Evolutionary conservation across 2,113 vertebrate genomes (phyloP), one percentile per base, ranked within the genome.

Genomic region (Brachypodius melanocephalos): DNA sequence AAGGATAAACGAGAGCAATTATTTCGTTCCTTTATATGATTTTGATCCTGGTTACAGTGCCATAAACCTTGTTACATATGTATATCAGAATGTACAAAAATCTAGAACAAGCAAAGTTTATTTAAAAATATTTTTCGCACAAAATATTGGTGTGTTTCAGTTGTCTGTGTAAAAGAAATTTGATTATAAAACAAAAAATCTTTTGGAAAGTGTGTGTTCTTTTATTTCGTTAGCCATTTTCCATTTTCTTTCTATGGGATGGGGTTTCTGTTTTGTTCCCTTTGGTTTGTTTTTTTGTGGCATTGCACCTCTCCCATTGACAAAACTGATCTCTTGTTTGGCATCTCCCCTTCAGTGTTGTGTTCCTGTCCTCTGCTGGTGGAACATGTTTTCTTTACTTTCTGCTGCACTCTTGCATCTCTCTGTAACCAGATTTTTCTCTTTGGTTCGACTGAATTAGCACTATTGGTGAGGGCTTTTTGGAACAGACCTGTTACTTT

Each of bases 121-220:
- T 98, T 98, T 98, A 98, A 98, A 97, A 98, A 97, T 98, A 98
- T 98, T 98, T 98, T 98, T 98, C 96, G 85, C 98, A 98, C 98
- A 98, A 98, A 97, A 97, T 96, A 92, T 96, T 96, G 87, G 95
- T 97, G 98, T 98, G 97, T 97, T 98, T 98, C 97, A 96, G 97
- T 98, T 97, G 97, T 98, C 98, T 97, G 92, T 98, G 97, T 98
- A 97, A 95, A 93, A 88, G 96, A 96, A 97, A 96, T 97, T 98
- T 97, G 97, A 98, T 98, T 97, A 98, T 97, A 98, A 98, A 98
- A 95, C 91, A 97, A 97, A 98, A 98, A 96, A 92, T 77, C 95
- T 98, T 97, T 97, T 88, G 89, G 91, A 97, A 95, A 89, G 72
- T 97, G 93, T 96, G 90, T 78, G 90, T 96, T 90, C 76, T 94